Evolutionary conservation across 2,888 invertebrate genomes (phyloP), one percentile per base, ranked within the genome.

Genomic region (Cryptus viduatorius): DNA sequence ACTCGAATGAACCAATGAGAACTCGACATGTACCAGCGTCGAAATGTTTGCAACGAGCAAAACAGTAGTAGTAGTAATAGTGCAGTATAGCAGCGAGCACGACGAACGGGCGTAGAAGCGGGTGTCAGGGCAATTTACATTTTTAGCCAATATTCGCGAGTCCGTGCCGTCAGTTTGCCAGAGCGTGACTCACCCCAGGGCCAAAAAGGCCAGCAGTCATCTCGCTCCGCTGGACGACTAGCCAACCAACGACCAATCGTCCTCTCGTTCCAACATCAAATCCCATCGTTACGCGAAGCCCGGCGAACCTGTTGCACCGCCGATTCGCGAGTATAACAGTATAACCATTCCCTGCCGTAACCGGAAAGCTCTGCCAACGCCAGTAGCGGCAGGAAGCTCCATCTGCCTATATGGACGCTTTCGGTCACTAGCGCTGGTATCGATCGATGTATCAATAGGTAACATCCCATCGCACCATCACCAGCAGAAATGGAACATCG

Each of bases 71-170:
- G 56, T 19, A 44, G 31, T 59, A 48, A 50, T 64, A 42, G 67
- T 82, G 82, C 67, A 68, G 61, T 46, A 53, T 72, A 83, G 69
- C 68, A 76, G 72, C 79, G 86, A 85, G 78, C 78, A 65, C 73
- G 24, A 24, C 24, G 24, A 24, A 1, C 24, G 80, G 82, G 80
- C 84, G 68, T 84, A 83, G 80, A 71, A 87, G 79, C 76, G 69
- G 81, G 86, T 85, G 86, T 86, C 84, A 83, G 87, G 87, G 86
- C 89, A 90, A 92, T 93, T 92, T 92, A 90, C 90, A 92, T 92
- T 93, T 93, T 91, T 89, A 88, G 88, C 88, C 90, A 91, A 90
- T 92, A 91, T 90, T 91, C 89, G 88, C 83, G 76, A 84, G 79
- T 73, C 37, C 72, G 56, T 79, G 71, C 65, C 87, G 86, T 84